Conservation (phyloP, 2,113 vertebrate species). For the Larimichthys crocea region DNA sequence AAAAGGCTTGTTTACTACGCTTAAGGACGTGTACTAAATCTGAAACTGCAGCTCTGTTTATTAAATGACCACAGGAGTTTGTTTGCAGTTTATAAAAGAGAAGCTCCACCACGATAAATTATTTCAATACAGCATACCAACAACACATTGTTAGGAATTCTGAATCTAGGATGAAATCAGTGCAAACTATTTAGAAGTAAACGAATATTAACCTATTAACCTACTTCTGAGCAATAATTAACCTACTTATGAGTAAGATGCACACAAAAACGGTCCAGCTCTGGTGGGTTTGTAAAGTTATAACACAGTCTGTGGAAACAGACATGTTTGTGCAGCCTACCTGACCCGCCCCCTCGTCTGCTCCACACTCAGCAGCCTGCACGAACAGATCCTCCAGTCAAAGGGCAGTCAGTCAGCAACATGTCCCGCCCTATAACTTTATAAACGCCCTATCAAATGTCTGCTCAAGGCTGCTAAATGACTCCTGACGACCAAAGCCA, state of each 20-base stretch:
- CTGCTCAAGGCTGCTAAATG: not conserved
- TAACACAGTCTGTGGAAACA: not conserved
- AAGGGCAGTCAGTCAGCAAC: not conserved
- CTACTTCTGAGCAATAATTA: not conserved
- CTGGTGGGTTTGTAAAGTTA: not conserved
- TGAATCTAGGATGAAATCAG: not conserved
- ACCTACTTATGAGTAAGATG: not conserved
- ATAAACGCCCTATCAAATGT: slow-evolving; percentile 33
- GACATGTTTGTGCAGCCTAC: slow-evolving; percentile 23
- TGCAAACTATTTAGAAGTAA: not conserved
- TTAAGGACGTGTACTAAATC: not conserved
- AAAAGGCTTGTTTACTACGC: slow-evolving; percentile 65
- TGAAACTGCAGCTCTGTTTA: not conserved
- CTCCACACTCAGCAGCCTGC: slow-evolving; percentile 15
- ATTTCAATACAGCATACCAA: not conserved
- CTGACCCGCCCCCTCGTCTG: slow-evolving; percentile 36
- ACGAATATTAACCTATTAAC: not conserved
- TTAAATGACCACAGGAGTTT: not conserved
- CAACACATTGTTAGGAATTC: not conserved
- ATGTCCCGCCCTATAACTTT: slow-evolving; percentile 32
- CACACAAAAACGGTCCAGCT: accelerated
- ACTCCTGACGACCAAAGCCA: not conserved
- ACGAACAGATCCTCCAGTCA: slow-evolving; percentile 30
- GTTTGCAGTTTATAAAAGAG: not conserved
- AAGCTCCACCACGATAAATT: not conserved